phyloP scores from a whole-genome alignment of 2,888 invertebrate species.

The Pammene aurita region DNA sequence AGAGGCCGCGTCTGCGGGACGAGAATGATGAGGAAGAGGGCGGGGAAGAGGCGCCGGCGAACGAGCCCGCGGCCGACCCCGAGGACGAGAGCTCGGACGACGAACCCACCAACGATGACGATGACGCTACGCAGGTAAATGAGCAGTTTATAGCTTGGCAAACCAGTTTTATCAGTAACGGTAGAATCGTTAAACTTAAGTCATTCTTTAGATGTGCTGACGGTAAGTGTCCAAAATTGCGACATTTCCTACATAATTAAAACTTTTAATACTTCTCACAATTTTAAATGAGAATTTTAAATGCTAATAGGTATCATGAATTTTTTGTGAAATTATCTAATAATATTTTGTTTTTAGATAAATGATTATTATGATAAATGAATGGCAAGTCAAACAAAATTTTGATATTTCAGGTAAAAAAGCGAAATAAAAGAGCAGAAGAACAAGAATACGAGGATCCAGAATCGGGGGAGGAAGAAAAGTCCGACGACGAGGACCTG shows the following conservation, averaged over 20 bases:
- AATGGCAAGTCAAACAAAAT: background rate
- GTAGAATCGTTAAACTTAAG: too few species aligned
- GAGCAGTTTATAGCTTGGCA: background rate
- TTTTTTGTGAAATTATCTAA: too few species aligned
- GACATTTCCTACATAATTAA: too few species aligned
- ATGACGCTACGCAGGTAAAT: conserved; percentile 58
- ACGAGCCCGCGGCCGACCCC: conserved; percentile 55
- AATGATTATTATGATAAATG: background rate
- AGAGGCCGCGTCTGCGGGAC: conserved; percentile 52
- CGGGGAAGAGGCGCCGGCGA: conserved; percentile 52
- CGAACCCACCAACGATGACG: conserved; percentile 85
- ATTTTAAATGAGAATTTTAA: too few species aligned
- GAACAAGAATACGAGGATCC: conserved; percentile 88
- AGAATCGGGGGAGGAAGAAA: conserved; percentile 83
- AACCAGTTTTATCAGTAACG: too few species aligned
- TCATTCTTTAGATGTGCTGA: too few species aligned
- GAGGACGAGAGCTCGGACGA: conserved; percentile 86
- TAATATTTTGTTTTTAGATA: background rate
- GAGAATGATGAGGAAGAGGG: conserved; percentile 74
- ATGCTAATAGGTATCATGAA: too few species aligned
- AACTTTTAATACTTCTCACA: too few species aligned
- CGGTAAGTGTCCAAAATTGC: too few species aligned
- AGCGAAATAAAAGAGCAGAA: conserved; percentile 82
- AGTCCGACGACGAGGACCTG: conserved; percentile 76
- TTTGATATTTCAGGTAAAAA: conserved; percentile 68